Evolutionary conservation across 1,140 invertebrate species (phyloP), one percentile per base, ranked within the genome.

Genomic region (Apis laboriosa): DNA sequence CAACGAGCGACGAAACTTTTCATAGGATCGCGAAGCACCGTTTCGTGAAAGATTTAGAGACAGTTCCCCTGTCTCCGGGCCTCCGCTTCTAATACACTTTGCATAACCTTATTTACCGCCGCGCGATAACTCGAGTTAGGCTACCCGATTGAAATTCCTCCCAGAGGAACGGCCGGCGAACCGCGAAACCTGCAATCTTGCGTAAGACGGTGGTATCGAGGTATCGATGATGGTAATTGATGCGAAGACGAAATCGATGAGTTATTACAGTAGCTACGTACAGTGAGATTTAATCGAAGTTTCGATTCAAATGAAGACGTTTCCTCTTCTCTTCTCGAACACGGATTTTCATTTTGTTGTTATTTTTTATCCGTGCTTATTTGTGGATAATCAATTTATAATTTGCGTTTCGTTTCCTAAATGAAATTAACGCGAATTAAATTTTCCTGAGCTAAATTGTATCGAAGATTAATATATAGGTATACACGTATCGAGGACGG

Each of bases 71-170:
- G 71, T 24, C 61, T 51, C 34, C n/a, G n/a, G 58, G 60, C 60
- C 71, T 64, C 49, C 34, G 56, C 60, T 73, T 80, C 78, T 80
- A 80, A 80, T 80, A 74, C 78, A 55, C 70, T 74, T 80, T 80
- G 78, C 78, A 80, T 80, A 80, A 74, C 60, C 58, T 74, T 80
- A 66, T 75, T 55, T 74, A 66, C 51, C 56, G 61, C 71, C 61
- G n/a, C 28, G 53, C 78, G 78, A 75, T 80, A 80, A 75, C 78
- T 80, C 70, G 24, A 11, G 17, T 66, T 80, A 24, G 34, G 43
- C 49, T 8, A 7, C 49, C 71, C 24, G 78, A 80, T 49, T 66
- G 70, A 64, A 53, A 73, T 80, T 64, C 60, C 51, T 28, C 17
- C 19, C 24, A 61, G 49, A 19, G 28, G 28, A 58, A n/a, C 43